Evolutionary conservation across 2,888 invertebrate genomes (phyloP).

Genomic region (Idaea dimidiata): DNA sequence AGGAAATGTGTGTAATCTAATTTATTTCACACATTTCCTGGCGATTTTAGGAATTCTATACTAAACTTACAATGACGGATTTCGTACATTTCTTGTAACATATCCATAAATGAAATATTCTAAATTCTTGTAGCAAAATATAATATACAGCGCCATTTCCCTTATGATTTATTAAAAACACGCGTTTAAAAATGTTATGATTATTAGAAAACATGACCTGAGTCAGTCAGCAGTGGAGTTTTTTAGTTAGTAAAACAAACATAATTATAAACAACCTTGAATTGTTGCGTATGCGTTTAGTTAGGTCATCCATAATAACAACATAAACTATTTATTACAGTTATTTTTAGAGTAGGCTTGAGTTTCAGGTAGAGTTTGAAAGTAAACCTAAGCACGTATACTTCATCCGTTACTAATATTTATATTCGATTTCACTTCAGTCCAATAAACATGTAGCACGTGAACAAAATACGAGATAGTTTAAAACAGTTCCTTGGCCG

Average conservation of each 20-base stretch:
- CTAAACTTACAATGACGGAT: too few species aligned
- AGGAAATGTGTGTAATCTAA: too few species aligned
- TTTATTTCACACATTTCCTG: too few species aligned
- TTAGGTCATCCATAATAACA: not conserved
- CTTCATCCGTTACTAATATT: not conserved
- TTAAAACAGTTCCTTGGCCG: slow-evolving; percentile 7
- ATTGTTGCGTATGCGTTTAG: not conserved
- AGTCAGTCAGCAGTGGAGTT: not conserved
- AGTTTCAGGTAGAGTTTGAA: not conserved
- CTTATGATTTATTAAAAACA: not conserved
- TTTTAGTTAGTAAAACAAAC: not conserved
- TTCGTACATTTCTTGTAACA: too few species aligned
- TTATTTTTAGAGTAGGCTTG: not conserved
- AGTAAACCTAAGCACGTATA: slow-evolving; percentile 1
- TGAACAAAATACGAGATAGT: slow-evolving; percentile 1
- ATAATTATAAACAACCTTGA: not conserved
- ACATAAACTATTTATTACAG: not conserved
- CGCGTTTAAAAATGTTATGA: not conserved
- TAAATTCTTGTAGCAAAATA: not conserved
- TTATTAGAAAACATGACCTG: not conserved
- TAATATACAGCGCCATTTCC: not conserved
- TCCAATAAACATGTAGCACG: not conserved
- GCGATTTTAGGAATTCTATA: too few species aligned
- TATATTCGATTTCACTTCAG: not conserved
- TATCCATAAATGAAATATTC: too few species aligned